Conservation (phyloP, 2,888 invertebrate species). For the Notodromas monacha region DNA sequence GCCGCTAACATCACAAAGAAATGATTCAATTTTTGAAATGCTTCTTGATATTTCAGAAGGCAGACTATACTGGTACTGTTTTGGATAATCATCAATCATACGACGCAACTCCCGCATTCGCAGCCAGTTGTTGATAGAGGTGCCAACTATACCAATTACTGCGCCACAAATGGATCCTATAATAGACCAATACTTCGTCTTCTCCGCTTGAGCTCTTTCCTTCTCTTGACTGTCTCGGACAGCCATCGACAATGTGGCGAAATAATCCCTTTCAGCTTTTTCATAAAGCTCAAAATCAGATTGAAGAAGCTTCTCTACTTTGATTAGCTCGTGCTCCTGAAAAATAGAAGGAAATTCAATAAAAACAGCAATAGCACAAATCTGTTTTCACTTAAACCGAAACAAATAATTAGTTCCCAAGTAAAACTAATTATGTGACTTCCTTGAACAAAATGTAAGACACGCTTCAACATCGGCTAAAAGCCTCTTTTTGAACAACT, state of each 20-base stretch:
- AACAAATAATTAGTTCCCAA: background rate
- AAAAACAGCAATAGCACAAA: background rate
- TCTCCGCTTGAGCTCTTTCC: constrained; percentile 41
- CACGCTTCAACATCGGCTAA: too few relatives aligned
- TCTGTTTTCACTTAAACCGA: background rate
- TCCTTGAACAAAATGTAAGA: too few relatives aligned
- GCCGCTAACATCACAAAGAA: too few relatives aligned
- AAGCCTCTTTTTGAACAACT: too few relatives aligned
- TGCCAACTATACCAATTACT: constrained; percentile 27
- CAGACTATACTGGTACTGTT: too few relatives aligned
- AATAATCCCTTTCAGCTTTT: constrained; percentile 35
- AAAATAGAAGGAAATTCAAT: constrained; percentile 9
- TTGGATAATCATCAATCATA: constrained; percentile 25
- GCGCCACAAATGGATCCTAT: constrained; percentile 33
- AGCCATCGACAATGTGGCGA: constrained; percentile 34
- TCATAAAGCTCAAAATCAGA: constrained; percentile 29
- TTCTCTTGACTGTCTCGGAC: constrained; percentile 49
- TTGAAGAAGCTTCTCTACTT: constrained; percentile 20
- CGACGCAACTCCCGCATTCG: constrained; percentile 29
- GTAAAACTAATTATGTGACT: too few relatives aligned
- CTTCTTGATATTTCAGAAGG: too few relatives aligned
- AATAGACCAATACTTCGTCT: constrained; percentile 48
- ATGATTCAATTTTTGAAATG: too few relatives aligned
- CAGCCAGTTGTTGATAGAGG: constrained; percentile 28
- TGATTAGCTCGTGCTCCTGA: constrained; percentile 24